Percentiles rank a stretch among this genome's conserved stretches.
phyloP scores from a whole-genome alignment of 2,888 invertebrate species.

The Odontocolon sp. region DNA sequence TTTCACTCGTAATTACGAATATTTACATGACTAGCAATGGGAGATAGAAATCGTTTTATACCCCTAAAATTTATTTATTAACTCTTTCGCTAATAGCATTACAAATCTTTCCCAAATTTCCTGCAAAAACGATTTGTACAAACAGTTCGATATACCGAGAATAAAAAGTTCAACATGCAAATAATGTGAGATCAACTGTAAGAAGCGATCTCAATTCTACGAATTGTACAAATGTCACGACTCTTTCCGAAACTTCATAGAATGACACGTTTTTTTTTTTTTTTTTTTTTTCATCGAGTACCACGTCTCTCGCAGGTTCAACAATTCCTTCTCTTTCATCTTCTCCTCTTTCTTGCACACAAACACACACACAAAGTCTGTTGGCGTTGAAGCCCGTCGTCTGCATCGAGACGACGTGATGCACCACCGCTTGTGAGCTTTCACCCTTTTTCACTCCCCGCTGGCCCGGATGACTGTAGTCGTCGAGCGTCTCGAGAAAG shows the following conservation, averaged over 20 bases:
- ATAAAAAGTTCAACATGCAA: too few species aligned
- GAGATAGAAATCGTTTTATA: too few species aligned
- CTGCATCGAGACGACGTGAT: slow-evolving; percentile 21
- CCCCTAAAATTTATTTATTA: too few species aligned
- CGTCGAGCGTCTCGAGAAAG: slow-evolving; percentile 24
- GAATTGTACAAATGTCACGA: neutral
- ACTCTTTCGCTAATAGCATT: too few species aligned
- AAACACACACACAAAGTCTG: neutral
- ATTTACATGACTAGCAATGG: too few species aligned
- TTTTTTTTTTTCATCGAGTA: slow-evolving; percentile 29
- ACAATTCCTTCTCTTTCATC: neutral
- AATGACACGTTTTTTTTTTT: slow-evolving; percentile 12
- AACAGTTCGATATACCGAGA: too few species aligned
- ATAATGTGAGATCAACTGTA: neutral
- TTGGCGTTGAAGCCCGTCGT: slow-evolving; percentile 17
- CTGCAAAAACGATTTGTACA: too few species aligned
- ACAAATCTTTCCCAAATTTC: too few species aligned
- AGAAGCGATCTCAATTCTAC: neutral
- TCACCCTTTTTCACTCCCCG: slow-evolving; percentile 4
- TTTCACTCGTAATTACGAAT: neutral
- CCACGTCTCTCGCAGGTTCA: slow-evolving; percentile 13
- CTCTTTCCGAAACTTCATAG: neutral
- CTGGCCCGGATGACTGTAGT: slow-evolving; percentile 20
- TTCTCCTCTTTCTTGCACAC: slow-evolving; percentile 2
- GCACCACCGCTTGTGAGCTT: slow-evolving; percentile 7